Conservation (phyloP, 2,888 invertebrate species). For the Lepidochrysops patricia region DNA sequence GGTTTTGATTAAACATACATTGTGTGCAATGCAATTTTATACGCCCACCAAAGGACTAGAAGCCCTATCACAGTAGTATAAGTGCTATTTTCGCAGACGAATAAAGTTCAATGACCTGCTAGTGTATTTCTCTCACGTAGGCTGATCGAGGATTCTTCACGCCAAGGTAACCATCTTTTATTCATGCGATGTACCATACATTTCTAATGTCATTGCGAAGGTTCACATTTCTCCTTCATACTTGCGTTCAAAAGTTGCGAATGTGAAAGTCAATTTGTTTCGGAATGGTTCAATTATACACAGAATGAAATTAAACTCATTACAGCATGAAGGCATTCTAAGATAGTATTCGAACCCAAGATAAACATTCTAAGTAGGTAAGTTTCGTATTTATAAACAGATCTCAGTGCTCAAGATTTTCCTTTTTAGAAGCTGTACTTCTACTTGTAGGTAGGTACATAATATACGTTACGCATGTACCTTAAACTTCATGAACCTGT, state of each 20-base stretch:
- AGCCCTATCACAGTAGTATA: neutral
- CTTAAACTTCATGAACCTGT: too few species aligned
- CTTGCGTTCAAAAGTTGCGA: neutral
- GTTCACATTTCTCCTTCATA: slow-evolving; percentile 8
- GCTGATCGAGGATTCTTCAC: slow-evolving; percentile 6
- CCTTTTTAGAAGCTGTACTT: too few species aligned
- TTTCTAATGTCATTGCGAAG: slow-evolving; percentile 9
- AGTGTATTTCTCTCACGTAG: slow-evolving; percentile 9
- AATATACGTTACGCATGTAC: too few species aligned
- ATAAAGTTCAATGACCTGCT: slow-evolving; percentile 5
- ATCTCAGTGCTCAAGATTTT: too few species aligned
- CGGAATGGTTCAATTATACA: neutral
- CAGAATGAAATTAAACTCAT: neutral
- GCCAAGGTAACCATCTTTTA: slow-evolving; percentile 6
- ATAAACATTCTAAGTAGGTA: too few species aligned
- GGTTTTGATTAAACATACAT: neutral
- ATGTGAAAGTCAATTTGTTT: slow-evolving; percentile 3
- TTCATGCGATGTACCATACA: slow-evolving; percentile 6
- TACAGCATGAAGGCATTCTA: neutral
- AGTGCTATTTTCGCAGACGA: neutral
- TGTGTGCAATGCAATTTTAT: neutral
- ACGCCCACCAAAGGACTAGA: neutral
- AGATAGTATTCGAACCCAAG: too few species aligned
- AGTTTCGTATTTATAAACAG: too few species aligned
- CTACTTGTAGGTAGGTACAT: too few species aligned